phyloP scores from a whole-genome alignment of 2,888 invertebrate genomes.

The Clanis bilineata region DNA sequence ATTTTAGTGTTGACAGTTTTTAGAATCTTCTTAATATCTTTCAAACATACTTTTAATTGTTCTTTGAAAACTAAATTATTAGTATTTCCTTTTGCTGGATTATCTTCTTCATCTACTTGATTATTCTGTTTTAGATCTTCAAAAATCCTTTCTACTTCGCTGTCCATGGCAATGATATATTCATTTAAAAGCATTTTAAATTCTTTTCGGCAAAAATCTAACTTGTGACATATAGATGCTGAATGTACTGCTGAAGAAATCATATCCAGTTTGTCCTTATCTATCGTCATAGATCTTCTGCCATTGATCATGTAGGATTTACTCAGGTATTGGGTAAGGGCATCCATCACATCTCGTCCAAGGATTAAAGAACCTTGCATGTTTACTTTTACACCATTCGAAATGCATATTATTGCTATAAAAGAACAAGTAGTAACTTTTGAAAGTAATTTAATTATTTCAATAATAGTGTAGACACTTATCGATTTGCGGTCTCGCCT shows the following conservation, averaged over 20 bases:
- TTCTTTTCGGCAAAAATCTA: slow-evolving; percentile 45
- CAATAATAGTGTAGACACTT: slow-evolving; percentile 7
- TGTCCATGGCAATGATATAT: slow-evolving; percentile 47
- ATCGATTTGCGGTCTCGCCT: neutral
- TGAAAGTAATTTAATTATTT: slow-evolving; percentile 24
- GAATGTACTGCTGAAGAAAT: slow-evolving; percentile 42
- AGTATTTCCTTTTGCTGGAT: neutral
- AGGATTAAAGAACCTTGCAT: slow-evolving; percentile 59
- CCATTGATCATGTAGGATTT: slow-evolving; percentile 26
- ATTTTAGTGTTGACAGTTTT: slow-evolving; percentile 37
- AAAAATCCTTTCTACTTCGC: slow-evolving; percentile 44
- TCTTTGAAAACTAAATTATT: slow-evolving; percentile 36
- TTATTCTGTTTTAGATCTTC: slow-evolving; percentile 37
- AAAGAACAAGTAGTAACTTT: neutral
- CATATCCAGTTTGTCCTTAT: slow-evolving; percentile 31
- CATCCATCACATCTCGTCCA: slow-evolving; percentile 59
- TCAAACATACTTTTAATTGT: slow-evolving; percentile 40
- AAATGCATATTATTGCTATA: slow-evolving; percentile 35
- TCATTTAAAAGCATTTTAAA: slow-evolving; percentile 47
- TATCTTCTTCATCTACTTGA: slow-evolving; percentile 22
- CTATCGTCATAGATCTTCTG: slow-evolving; percentile 33
- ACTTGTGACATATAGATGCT: slow-evolving; percentile 45
- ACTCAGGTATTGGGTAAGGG: slow-evolving; percentile 43
- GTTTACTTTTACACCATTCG: slow-evolving; percentile 53
- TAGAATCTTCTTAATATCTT: slow-evolving; percentile 42